Percentiles rank a stretch among this genome's conserved stretches.
Conservation (phyloP, 2,888 invertebrate genomes). For the Allolobophora icterica region DNA sequence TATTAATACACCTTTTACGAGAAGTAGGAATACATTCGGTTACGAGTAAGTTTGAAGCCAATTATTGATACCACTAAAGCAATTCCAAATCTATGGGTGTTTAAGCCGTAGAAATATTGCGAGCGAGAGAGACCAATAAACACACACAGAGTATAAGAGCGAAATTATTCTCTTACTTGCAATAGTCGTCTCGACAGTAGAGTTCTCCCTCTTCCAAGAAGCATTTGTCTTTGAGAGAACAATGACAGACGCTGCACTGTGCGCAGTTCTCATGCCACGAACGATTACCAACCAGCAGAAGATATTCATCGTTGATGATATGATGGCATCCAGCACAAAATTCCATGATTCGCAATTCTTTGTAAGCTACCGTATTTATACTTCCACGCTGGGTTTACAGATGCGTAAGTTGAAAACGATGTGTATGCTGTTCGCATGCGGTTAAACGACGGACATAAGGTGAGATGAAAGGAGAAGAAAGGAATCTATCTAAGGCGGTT, state of each 20-base stretch:
- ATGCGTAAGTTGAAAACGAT: not conserved
- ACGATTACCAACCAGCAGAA: slow-evolving; percentile 93
- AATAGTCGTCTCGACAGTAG: slow-evolving; percentile 96
- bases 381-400: not conserved
- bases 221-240: slow-evolving; percentile 93
- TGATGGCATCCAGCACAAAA: slow-evolving; percentile 96
- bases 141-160: too few species aligned
- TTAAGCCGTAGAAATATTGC: not conserved
- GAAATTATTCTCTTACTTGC: slow-evolving; percentile 75
- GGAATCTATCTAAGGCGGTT: not conserved
- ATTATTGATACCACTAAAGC: not conserved
- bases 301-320: slow-evolving; percentile 97
- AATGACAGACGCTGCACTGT: slow-evolving; percentile 92
- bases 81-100: not conserved
- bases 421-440: not conserved
- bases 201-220: slow-evolving; percentile 95
- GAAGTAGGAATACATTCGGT: too few species aligned
- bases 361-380: not conserved
- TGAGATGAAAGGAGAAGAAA: too few species aligned
- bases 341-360: slow-evolving; percentile 57
- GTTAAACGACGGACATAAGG: not conserved
- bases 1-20: too few species aligned
- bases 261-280: slow-evolving; percentile 98
- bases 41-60: too few species aligned
- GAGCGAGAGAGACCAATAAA: too few species aligned